These are phyloP conservation scores for Diarsia dahlii DNA, from an alignment of 2,888 invertebrate species.

Conservation along the genomic window DNA sequence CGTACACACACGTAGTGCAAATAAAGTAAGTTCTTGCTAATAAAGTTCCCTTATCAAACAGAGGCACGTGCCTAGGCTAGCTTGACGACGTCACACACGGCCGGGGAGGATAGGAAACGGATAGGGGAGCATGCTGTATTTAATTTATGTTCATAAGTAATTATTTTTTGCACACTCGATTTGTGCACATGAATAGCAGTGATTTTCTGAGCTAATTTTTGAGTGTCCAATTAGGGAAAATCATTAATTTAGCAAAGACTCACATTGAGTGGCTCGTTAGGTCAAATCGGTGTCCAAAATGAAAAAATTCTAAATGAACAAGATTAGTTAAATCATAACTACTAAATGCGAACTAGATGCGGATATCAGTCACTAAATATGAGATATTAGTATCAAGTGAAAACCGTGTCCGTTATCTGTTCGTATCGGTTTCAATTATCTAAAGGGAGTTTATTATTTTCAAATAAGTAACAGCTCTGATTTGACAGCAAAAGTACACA, in stretches of 20 bases:
- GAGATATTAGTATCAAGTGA: neutral
- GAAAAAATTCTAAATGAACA: neutral
- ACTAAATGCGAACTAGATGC: neutral
- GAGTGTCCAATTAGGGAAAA: neutral
- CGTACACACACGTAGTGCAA: slow-evolving; percentile 67
- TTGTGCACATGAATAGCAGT: neutral
- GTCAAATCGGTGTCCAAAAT: neutral
- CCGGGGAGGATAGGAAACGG: neutral
- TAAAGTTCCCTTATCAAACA: slow-evolving; percentile 82
- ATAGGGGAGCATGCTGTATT: neutral
- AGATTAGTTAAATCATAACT: too few species aligned
- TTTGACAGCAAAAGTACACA: too few species aligned
- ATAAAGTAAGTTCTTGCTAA: slow-evolving; percentile 79
- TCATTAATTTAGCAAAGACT: neutral
- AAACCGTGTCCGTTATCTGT: neutral
- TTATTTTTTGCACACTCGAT: neutral
- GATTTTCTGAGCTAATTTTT: neutral
- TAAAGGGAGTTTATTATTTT: too few species aligned
- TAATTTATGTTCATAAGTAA: neutral
- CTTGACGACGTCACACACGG: slow-evolving; percentile 56
- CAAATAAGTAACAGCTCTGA: too few species aligned
- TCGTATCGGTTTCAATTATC: too few species aligned
- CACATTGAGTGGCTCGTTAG: neutral
- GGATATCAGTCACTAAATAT: neutral
- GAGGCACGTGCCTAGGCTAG: slow-evolving; percentile 71